phyloP scores from a whole-genome alignment of 2,888 invertebrate genomes.

The Aphrophora alni region DNA sequence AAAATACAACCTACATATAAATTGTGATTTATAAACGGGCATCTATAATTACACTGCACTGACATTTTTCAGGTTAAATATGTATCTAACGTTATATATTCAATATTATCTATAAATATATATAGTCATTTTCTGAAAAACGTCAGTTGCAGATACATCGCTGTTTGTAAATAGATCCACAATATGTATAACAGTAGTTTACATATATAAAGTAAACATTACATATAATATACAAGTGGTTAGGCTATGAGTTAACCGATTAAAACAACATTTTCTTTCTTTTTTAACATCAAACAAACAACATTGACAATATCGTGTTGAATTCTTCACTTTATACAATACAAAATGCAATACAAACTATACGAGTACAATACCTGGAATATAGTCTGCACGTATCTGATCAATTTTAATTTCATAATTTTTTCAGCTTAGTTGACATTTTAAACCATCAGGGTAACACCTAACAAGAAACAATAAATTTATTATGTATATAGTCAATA shows the following conservation, averaged over 20 bases:
- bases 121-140: not conserved
- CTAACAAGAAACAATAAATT: not conserved
- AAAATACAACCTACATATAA: slow-evolving; percentile 35
- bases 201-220: not conserved
- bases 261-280: slow-evolving; percentile 28
- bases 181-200: not conserved
- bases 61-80: not conserved
- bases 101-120: slow-evolving; percentile 38
- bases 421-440: not conserved
- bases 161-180: slow-evolving; percentile 29
- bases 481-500: not conserved
- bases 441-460: not conserved
- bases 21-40: slow-evolving; percentile 33
- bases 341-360: slow-evolving; percentile 6
- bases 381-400: not conserved
- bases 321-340: not conserved
- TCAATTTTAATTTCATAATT: not conserved
- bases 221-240: slow-evolving; percentile 14
- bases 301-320: slow-evolving; percentile 26
- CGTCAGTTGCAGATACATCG: not conserved
- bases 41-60: slow-evolving; percentile 20
- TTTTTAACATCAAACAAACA: slow-evolving; percentile 24
- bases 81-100: slow-evolving; percentile 10
- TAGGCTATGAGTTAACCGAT: slow-evolving; percentile 23
- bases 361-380: not conserved